Base-by-base conservation (phyloP, 1,140 invertebrate genomes). In the Sarcophaga bullata region DNA sequence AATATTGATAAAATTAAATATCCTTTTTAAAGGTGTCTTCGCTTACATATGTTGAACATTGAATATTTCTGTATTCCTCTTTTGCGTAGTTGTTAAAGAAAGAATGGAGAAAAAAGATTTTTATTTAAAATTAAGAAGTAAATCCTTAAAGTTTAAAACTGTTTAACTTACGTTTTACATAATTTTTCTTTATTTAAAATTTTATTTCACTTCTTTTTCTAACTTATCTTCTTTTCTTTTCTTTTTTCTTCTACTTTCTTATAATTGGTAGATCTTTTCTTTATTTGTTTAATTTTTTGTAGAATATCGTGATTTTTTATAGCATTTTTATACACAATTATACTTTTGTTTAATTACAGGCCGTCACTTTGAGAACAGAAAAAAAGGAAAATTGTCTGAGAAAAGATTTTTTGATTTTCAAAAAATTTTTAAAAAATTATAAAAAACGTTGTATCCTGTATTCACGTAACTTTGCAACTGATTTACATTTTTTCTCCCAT, bases 391-490 rank as follows among this genome's bases (percentile, higher is more conserved):
- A 68, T 68, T 68, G 62, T 68, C 62, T 68, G 62, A 68, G 19
- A 68, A 68, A 68, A 15, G 17, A 19, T 68, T 68, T 9, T 68
- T 68, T 68, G 1, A 7, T 68, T 68, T 19, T 3, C 62, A 68
- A 68, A 68, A 19, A 13, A 68, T 19, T 19, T 9, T 13, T 17
- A 68, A 68, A 68, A 68, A 68, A 68, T 8, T 68, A 58, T n/a
- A 58, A 68, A 25, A 68, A 68, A 68, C 62, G 75, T 78, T 78
- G 75, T 78, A 78, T 78, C 75, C 75, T 78, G 48, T 78, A 78
- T 50, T 78, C 75, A 78, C 75, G 75, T 78, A 78, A 78, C 75
- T 78, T 78, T 78, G 75, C 75, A 78, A 78, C 75, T 78, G 75
- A 78, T 78, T 78, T 78, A 68, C n/a, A 68, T 68, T 68, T 68